Evolutionary conservation across 2,797 vertebrate genomes (phyloP).

Genomic region (Malurus splendens): DNA sequence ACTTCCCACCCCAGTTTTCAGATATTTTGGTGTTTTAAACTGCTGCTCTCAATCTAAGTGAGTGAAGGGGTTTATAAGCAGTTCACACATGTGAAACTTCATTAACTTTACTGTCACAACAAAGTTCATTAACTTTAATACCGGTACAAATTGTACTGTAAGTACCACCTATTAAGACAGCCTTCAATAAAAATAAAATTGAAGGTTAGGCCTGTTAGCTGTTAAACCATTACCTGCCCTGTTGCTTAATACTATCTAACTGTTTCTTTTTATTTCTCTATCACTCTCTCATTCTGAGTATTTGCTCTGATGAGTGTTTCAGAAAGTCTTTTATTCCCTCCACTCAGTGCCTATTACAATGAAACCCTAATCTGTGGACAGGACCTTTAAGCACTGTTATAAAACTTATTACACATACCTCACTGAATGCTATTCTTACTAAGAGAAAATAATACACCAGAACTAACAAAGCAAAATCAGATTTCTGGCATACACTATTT

Average conservation of each 20-base stretch:
- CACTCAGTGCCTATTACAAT: background rate
- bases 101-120: background rate
- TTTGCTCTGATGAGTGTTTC: background rate
- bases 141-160: background rate
- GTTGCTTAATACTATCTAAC: background rate
- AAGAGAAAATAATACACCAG: background rate
- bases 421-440: background rate
- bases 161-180: background rate
- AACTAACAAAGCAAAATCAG: background rate
- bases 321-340: background rate
- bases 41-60: background rate
- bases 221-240: background rate
- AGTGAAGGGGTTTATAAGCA: background rate
- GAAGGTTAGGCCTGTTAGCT: background rate
- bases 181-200: background rate
- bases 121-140: background rate
- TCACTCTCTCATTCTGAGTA: background rate
- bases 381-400: background rate
- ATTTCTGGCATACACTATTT: background rate
- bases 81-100: background rate
- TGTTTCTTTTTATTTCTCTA: background rate
- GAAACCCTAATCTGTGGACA: rapidly evolving
- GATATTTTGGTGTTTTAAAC: background rate
- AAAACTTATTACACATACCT: background rate
- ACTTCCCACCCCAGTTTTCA: background rate